phyloP scores from a whole-genome alignment of 2,113 vertebrate species.

The Peromyscus maniculatus region DNA sequence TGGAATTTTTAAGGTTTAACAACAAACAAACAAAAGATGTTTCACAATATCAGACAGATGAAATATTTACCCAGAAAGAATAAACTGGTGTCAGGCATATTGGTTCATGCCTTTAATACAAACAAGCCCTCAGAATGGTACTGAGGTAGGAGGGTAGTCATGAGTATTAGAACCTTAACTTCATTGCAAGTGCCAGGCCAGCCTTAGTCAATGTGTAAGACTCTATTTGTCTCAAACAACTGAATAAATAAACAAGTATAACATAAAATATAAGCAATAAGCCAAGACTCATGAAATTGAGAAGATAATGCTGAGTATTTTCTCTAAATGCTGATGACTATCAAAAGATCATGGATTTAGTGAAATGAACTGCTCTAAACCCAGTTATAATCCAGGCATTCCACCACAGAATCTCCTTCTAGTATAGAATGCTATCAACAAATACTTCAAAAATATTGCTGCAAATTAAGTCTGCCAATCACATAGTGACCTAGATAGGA shows the following conservation, averaged over 20 bases:
- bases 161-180: background rate
- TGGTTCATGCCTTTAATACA: background rate
- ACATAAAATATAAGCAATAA: background rate
- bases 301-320: background rate
- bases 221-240: background rate
- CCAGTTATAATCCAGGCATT: background rate
- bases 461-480: background rate
- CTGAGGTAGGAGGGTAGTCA: too few species aligned
- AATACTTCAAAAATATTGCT: background rate
- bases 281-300: background rate
- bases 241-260: background rate
- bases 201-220: background rate
- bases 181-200: background rate
- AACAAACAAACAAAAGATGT: background rate
- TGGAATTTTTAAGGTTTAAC: background rate
- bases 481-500: background rate
- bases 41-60: background rate
- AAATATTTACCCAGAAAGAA: background rate
- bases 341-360: rapidly evolving
- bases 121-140: background rate
- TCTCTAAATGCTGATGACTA: rapidly evolving
- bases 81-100: background rate
- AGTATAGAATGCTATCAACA: background rate
- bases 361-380: rapidly evolving
- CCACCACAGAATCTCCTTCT: background rate